These are phyloP conservation scores for Eufriesea mexicana DNA, from an alignment of 1,140 invertebrate genomes.

Conservation along the genomic window DNA sequence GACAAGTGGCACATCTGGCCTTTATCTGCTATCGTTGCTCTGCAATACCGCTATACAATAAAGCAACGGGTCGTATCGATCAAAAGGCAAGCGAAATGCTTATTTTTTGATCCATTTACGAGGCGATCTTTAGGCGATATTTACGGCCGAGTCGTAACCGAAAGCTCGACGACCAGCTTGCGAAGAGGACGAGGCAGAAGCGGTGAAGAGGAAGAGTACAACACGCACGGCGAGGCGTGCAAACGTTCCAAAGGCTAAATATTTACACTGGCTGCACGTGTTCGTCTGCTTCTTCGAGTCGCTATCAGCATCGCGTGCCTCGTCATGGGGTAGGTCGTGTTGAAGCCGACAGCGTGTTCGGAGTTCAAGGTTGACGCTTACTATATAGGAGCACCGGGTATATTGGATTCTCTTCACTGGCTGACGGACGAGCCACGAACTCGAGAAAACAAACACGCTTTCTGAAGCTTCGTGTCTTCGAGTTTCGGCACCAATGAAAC, in stretches of 20 bases:
- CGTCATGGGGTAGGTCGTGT: conserved; percentile 64
- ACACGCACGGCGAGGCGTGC: conserved; percentile 10
- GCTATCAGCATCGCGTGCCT: conserved; percentile 58
- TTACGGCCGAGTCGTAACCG: not conserved
- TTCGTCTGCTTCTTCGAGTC: conserved; percentile 45
- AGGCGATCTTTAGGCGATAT: not conserved
- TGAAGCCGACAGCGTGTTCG: conserved; percentile 45
- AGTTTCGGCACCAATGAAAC: not conserved
- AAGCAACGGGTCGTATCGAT: not conserved
- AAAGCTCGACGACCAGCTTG: not conserved
- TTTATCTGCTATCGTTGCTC: no score
- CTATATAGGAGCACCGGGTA: not conserved
- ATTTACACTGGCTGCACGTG: conserved; percentile 62
- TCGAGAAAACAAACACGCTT: not conserved
- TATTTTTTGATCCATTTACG: not conserved
- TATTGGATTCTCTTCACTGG: not conserved
- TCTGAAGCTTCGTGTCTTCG: not conserved
- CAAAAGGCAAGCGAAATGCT: not conserved
- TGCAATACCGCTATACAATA: not conserved
- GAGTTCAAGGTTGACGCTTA: conserved; percentile 58
- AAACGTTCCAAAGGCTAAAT: conserved; percentile 59
- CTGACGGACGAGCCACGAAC: not conserved
- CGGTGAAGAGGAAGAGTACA: conserved; percentile 3
- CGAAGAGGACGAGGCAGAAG: not conserved
- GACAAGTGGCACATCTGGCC: no score